Evolutionary conservation across 2,888 invertebrate genomes (phyloP), one percentile per base, ranked within the genome.

Genomic region (Polyommatus iphigenia): DNA sequence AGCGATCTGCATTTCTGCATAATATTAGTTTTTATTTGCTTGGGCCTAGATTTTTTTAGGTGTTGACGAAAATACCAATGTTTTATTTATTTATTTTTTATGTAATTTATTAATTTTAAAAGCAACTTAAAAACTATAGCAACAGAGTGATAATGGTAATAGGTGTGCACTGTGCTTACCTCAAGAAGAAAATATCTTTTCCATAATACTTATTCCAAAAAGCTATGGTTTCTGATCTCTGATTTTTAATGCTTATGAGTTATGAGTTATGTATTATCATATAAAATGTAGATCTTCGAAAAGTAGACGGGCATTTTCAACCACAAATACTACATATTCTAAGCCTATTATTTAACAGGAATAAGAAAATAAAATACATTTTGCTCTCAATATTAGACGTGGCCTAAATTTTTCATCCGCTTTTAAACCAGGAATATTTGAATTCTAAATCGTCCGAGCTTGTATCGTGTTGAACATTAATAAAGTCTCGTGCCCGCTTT

Each of bases 361-460:
- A 67, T 67, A 6, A 29, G 29, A 15, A 67, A 67, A 29, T 67
- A 32, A 29, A 20, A 24, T 62, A 29, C 0, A 20, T 67, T 29
- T 15, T 67, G 15, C 6, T 29, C 29, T 29, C 13, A 29, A 67
- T 67, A 67, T 32, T 32, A 15, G 67, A 67, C 29, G 67, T 67
- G 67, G 67, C 67, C 67, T 67, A 67, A 20, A 67, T 67, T 67
- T 67, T 67, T 67, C 67, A 29, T 67, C 67, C 67, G 67, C 67
- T 67, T 67, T 67, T 67, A 67, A 67, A 67, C 67, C 29, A 32
- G 15, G 67, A 67, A 67, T 67, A 67, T 67, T 67, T 67, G 67
- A 67, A 67, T 67, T 67, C 62, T 62, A 24, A 62, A 62, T 62
- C 67, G 67, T 7, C 67, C 15, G 13, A 67, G 67, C 29, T 32